phyloP scores from a whole-genome alignment of 2,113 vertebrate genomes.

The Megatriorchis doriae region DNA sequence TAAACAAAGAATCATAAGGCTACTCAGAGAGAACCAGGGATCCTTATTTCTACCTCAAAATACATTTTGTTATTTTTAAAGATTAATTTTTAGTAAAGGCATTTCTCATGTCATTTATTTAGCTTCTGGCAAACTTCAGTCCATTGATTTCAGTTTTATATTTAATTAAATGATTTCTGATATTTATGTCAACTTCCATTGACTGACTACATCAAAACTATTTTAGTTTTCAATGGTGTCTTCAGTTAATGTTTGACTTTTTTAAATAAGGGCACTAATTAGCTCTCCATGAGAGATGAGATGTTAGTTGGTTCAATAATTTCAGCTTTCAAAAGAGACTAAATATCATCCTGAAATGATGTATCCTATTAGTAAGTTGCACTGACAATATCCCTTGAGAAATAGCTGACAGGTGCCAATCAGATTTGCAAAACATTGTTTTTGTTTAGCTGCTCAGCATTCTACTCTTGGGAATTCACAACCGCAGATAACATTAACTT shows the following conservation, averaged over 20 bases:
- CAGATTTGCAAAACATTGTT: not conserved
- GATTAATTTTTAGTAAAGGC: not conserved
- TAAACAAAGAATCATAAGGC: not conserved
- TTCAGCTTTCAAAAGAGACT: constrained; percentile 15
- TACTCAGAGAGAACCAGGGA: not conserved
- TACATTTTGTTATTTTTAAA: not conserved
- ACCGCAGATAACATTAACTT: not conserved
- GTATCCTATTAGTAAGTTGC: not conserved
- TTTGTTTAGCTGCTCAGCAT: not conserved
- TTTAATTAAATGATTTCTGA: not conserved
- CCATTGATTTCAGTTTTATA: not conserved
- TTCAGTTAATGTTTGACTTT: not conserved
- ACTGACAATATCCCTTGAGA: not conserved
- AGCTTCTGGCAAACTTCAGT: not conserved
- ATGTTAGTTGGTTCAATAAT: constrained; percentile 12
- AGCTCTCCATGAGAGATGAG: not conserved
- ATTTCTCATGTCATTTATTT: not conserved
- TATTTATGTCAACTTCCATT: not conserved
- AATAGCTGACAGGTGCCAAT: constrained; percentile 36
- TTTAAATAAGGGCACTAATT: constrained; percentile 4
- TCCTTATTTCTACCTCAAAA: not conserved
- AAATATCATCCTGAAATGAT: constrained; percentile 13
- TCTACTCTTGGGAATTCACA: not conserved
- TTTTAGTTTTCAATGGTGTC: not conserved
- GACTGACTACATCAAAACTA: not conserved